Base-by-base conservation (phyloP, 2,797 vertebrate genomes). In the Hoplostethus atlanticus region DNA sequence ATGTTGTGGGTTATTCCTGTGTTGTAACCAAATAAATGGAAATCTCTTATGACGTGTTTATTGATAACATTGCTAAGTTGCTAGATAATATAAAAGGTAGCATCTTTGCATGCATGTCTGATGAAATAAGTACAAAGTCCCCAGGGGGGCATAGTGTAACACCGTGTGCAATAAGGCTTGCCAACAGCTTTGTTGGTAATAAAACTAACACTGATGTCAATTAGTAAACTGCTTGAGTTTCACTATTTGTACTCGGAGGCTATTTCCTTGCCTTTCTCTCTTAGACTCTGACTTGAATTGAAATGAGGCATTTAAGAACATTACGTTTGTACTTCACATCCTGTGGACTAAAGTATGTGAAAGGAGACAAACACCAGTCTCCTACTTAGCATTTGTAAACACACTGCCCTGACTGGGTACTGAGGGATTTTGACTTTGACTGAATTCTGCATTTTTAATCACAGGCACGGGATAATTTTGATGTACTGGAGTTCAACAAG, bases 391-490 rank as follows among this genome's bases (percentile, higher is more conserved):
- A 74, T 86, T 87, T 84, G 83, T 85, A 87, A 90, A 88, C 80
- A 71, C 17, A 2, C 30, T 64, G 67, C 21, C 38, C 57, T 67
- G 54, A 11, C 44, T 28, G 73, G 75, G 54, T 34, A 52, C 71
- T 36, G 12, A 65, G 44, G 69, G 50, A 50, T 48, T 28, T 50
- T 42, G 54, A 77, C 65, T 72, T 21, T 81, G 76, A 77, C 61
- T 81, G 61, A 76, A 64, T 48, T 48, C 28, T 79, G 34, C 5
- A 0, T 60, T 69, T 79, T 63, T 21, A 16, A 68, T 72, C 62
- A 38, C 90, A 99, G 98, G 96, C 97, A 50, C 95, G 94, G 85
- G 94, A 95, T 84, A 96, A 96, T 82, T 98, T 99, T 81, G 95
- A 98, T 72, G 89, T 96, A 68, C 80, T 96, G 77, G 97, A 99